A percentile compares a stretch with the other conserved stretches of the same genome.
Evolutionary conservation across 2,888 invertebrate species (phyloP).

Genomic region (Hipparchia semele): DNA sequence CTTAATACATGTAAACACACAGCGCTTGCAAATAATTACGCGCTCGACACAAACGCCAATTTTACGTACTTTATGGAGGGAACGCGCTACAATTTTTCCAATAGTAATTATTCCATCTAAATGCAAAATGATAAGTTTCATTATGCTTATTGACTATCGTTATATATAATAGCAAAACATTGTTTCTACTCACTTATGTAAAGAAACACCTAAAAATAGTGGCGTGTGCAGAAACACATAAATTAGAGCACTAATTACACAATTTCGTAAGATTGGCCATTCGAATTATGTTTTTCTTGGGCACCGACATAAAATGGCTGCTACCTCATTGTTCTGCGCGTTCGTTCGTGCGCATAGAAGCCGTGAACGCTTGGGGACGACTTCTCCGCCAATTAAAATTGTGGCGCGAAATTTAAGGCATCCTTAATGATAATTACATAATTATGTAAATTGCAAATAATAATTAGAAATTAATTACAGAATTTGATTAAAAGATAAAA

Average conservation of each 20-base stretch:
- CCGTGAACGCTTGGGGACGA: slow-evolving; percentile 83
- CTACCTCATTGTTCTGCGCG: slow-evolving; percentile 84
- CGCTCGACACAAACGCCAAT: slow-evolving; percentile 60
- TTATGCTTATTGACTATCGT: slow-evolving; percentile 61
- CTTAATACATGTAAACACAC: slow-evolving; percentile 63
- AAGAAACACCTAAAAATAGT: slow-evolving; percentile 76
- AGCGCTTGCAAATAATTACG: slow-evolving; percentile 53
- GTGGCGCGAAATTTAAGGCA: slow-evolving; percentile 82
- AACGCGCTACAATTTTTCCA: slow-evolving; percentile 63
- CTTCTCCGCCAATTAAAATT: slow-evolving; percentile 83
- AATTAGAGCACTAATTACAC: slow-evolving; percentile 83
- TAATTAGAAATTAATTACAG: slow-evolving; percentile 56
- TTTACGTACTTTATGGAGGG: slow-evolving; percentile 59
- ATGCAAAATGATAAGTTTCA: slow-evolving; percentile 60
- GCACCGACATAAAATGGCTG: slow-evolving; percentile 84
- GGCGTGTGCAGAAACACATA: slow-evolving; percentile 79
- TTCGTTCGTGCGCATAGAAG: slow-evolving; percentile 84
- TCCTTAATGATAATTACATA: slow-evolving; percentile 56
- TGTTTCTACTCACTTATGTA: slow-evolving; percentile 78
- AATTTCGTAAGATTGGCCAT: slow-evolving; percentile 83
- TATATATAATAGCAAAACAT: slow-evolving; percentile 70
- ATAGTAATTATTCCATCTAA: slow-evolving; percentile 47
- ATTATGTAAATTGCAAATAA: slow-evolving; percentile 43
- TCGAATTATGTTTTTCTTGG: slow-evolving; percentile 84
- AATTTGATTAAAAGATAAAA: slow-evolving; percentile 59